Evolutionary conservation across 37 sponge, comb jelly and placozoan genomes (phyloP).

Genomic region (Lycopodina hypogea): DNA sequence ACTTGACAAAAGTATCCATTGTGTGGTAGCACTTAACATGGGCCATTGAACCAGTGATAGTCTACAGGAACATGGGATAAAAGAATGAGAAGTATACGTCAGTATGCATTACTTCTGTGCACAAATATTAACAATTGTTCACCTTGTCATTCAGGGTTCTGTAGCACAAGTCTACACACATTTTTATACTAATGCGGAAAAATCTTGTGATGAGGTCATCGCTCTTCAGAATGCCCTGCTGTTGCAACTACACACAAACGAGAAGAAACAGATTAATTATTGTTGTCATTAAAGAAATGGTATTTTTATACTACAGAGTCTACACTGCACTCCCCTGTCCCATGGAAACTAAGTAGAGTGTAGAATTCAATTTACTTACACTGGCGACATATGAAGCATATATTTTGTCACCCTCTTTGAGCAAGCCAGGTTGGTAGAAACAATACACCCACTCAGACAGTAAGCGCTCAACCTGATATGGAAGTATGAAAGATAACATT

Average conservation of each 20-base stretch:
- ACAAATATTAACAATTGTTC: neutral
- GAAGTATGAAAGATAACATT: neutral
- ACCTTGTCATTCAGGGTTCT: constrained; percentile 83
- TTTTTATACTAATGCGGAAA: constrained; percentile 93
- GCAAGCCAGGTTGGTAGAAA: constrained; percentile 83
- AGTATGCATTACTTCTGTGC: neutral
- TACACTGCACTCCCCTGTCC: neutral
- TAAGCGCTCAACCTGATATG: constrained; percentile 79
- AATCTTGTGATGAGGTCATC: constrained; percentile 94
- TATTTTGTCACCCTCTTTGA: constrained; percentile 85
- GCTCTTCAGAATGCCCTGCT: constrained; percentile 89
- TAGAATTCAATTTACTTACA: too few species aligned
- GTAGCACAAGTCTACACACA: constrained; percentile 98
- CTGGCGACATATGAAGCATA: constrained; percentile 86
- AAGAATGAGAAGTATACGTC: neutral
- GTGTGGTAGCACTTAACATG: constrained; percentile 97
- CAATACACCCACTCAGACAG: constrained; percentile 94
- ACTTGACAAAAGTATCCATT: constrained; percentile 97
- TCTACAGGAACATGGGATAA: constrained; percentile 12
- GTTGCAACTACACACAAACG: constrained; percentile 67
- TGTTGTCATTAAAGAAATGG: too few species aligned
- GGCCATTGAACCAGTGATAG: constrained; percentile 67
- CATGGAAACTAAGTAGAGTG: too few species aligned
- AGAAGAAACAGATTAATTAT: neutral
- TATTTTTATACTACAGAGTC: neutral